Evolutionary conservation across 2,888 invertebrate genomes (phyloP).

Genomic region (Eudasyphora cyanicolor): DNA sequence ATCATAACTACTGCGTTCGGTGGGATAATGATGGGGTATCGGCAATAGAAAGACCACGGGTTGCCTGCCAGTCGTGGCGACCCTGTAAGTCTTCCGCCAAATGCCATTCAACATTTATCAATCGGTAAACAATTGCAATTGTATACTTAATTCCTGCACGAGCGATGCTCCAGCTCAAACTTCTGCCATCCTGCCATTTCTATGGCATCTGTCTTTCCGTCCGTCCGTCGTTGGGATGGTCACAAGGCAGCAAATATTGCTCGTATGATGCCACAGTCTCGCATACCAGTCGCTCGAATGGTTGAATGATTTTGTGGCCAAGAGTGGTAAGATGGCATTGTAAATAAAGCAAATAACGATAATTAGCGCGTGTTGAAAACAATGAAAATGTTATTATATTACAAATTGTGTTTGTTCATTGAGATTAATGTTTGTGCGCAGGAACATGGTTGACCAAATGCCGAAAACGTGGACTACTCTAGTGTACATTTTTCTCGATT

Average conservation of each 20-base stretch:
- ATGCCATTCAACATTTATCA: conserved; percentile 49
- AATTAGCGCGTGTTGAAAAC: conserved; percentile 51
- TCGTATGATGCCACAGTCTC: neutral
- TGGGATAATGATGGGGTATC: neutral
- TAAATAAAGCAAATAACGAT: conserved; percentile 12
- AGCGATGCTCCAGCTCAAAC: no score
- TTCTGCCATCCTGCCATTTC: no score
- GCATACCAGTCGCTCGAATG: conserved; percentile 7
- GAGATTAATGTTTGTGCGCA: conserved; percentile 9
- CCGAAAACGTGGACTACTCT: no score
- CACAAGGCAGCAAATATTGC: neutral
- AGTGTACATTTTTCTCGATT: no score
- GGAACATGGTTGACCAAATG: neutral
- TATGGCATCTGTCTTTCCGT: conserved; percentile 22
- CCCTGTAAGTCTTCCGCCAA: conserved; percentile 34
- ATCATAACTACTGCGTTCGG: neutral
- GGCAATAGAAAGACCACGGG: neutral
- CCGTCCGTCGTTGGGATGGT: neutral
- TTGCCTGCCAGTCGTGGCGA: conserved; percentile 31
- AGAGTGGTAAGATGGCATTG: neutral
- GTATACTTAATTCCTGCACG: conserved; percentile 27
- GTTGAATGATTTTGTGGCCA: neutral
- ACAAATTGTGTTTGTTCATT: conserved; percentile 37
- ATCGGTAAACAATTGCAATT: conserved; percentile 40
- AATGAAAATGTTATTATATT: conserved; percentile 47